Percentiles rank a stretch among this genome's conserved stretches.
Conservation (phyloP, 2,797 vertebrate genomes). For the Poecilia velifera region DNA sequence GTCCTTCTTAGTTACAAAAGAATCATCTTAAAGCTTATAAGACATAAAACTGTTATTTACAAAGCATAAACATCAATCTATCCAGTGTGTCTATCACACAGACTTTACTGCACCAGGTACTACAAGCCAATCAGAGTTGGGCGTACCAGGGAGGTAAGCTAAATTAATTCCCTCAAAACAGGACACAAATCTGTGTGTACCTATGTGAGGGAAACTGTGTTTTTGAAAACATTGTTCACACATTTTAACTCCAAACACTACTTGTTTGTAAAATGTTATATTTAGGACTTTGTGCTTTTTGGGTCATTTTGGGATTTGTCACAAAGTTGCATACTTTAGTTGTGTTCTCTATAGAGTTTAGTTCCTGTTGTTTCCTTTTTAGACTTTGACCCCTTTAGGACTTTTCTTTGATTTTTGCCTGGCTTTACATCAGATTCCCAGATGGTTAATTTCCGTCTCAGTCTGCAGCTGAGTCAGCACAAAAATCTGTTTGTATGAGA, state of each 20-base stretch:
- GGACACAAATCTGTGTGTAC: slow-evolving; percentile 57
- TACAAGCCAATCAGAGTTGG: slow-evolving; percentile 39
- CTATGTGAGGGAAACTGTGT: slow-evolving; percentile 34
- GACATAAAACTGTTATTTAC: neutral
- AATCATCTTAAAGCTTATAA: neutral
- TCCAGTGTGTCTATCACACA: slow-evolving; percentile 3
- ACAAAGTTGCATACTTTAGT: neutral
- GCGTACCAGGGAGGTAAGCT: slow-evolving; percentile 60
- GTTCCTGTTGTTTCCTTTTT: neutral
- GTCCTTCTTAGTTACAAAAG: neutral
- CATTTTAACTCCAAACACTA: slow-evolving; percentile 5
- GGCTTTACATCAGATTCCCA: neutral
- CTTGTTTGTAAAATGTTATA: neutral
- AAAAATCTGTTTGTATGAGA: neutral
- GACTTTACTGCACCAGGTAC: neutral
- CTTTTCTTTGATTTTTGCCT: neutral
- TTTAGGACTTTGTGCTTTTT: neutral
- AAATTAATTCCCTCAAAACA: slow-evolving; percentile 64
- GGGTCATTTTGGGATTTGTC: neutral
- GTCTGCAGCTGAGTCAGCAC: neutral
- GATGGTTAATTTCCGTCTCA: neutral
- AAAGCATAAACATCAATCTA: neutral
- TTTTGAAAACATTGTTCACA: slow-evolving; percentile 5
- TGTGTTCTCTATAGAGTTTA: neutral
- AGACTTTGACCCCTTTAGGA: neutral